Conservation (phyloP, 1,140 invertebrate species). For the Schmidtea mediterranea region DNA sequence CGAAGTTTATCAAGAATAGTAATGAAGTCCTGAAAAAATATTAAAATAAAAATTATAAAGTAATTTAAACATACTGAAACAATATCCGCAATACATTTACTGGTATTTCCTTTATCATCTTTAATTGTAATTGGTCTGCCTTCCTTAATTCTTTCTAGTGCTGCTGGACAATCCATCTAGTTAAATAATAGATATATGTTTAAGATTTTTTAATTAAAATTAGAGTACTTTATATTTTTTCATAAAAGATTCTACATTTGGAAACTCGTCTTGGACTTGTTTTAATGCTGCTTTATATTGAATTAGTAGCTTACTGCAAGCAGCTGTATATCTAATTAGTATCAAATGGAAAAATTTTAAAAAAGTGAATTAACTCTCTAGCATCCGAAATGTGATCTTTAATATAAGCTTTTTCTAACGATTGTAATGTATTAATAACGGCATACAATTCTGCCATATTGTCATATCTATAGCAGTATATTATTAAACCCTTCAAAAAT, state of each 20-base stretch:
- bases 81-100: constrained; percentile 92
- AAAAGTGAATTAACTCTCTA: constrained; percentile 34
- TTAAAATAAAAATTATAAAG: constrained; percentile 6
- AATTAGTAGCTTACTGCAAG: constrained; percentile 76
- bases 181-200: too few relatives aligned
- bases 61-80: constrained; percentile 40
- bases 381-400: constrained; percentile 51
- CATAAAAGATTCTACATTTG: constrained; percentile 63
- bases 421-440: constrained; percentile 79
- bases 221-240: constrained; percentile 56
- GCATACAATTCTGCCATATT: constrained; percentile 93
- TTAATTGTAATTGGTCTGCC: constrained; percentile 91
- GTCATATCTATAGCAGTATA: constrained; percentile 41
- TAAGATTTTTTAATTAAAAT: too few relatives aligned
- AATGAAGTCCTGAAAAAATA: constrained; percentile 50
- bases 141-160: constrained; percentile 79
- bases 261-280: constrained; percentile 76
- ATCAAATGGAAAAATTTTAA: too few relatives aligned
- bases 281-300: constrained; percentile 89
- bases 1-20: constrained; percentile 88
- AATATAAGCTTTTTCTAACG: constrained; percentile 91
- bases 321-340: constrained; percentile 46
- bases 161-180: constrained; percentile 72
- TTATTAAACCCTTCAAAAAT: background rate
- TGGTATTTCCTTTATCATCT: constrained; percentile 93